Base-by-base conservation (phyloP, 2,797 vertebrate genomes). In the Streptopelia turtur region DNA sequence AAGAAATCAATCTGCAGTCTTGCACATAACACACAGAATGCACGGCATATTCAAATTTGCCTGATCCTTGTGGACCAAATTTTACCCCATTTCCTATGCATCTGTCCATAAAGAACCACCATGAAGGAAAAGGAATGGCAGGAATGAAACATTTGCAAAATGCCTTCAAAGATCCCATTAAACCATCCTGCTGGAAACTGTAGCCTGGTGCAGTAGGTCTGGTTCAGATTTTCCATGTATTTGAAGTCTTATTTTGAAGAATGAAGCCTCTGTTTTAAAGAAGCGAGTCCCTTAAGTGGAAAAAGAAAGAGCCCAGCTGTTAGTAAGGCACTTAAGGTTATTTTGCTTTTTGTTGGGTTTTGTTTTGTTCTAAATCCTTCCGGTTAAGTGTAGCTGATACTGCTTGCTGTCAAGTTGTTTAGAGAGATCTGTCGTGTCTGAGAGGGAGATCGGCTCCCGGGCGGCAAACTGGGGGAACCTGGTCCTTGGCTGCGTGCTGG, bases 241-340 rank as follows among this genome's bases (percentile, higher is more conserved):
- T 94, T 87, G 70, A 94, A 94, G 88, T 84, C 80, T 82, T 66
- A 11, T 7, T 20, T 41, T 92, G 70, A 93, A 95, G 93, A 96
- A 92, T 69, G 77, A 94, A 90, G 56, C 23, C 81, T 92, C 74
- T 93, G 74, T 95, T 94, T 77, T 70, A 82, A 49, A 92, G 83
- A 82, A 89, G 61, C 0, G 7, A 77, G 64, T 84, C 52, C 18
- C 39, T 43, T 35, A 56, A 80, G 81, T 59, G 43, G 86, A 52
- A 90, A 78, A 94, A 92, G 84, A 94, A 81, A 83, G 78, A 90
- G 52, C n/a, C 81, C 94, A 95, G 89, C 94, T 89, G 88, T 93
- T 95, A 35, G 31, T 41, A 60, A 66, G 70, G 75, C 83, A 74
- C 25, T 79, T 90, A 49, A 59, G 63, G 59, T 81, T 93, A 72